Conservation (phyloP, 2,888 invertebrate genomes). For the Troilus luridus region DNA sequence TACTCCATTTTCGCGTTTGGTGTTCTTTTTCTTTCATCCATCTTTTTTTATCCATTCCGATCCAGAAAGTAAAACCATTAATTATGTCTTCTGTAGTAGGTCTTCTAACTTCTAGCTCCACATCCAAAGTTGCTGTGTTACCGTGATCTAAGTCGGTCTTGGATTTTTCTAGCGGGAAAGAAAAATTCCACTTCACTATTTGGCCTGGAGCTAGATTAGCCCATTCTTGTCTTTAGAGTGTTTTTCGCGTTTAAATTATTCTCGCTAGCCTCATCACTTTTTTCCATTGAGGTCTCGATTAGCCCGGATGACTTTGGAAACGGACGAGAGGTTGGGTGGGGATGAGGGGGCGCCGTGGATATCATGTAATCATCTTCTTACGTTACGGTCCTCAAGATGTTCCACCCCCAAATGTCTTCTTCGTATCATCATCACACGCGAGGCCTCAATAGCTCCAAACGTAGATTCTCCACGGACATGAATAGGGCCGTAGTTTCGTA, state of each 20-base stretch:
- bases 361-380: constrained; percentile 1
- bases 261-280: constrained; percentile 35
- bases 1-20: too few species aligned
- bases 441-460: background rate
- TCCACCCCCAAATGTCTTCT: background rate
- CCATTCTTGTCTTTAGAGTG: background rate
- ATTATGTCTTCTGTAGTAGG: too few species aligned
- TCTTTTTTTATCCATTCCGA: too few species aligned
- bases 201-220: background rate
- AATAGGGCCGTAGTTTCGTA: background rate
- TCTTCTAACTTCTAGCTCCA: too few species aligned
- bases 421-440: background rate
- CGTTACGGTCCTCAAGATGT: background rate
- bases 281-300: constrained; percentile 4
- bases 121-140: too few species aligned
- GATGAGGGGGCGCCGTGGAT: background rate
- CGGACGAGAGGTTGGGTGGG: background rate
- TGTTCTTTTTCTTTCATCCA: too few species aligned
- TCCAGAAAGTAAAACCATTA: too few species aligned
- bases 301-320: constrained; percentile 15
- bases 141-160: too few species aligned
- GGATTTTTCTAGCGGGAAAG: too few species aligned
- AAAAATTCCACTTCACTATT: background rate
- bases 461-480: background rate
- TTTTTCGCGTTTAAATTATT: constrained; percentile 29